These are phyloP conservation scores for Macquaria australasica DNA, from an alignment of 2,113 vertebrate genomes.

Conservation along the genomic window DNA sequence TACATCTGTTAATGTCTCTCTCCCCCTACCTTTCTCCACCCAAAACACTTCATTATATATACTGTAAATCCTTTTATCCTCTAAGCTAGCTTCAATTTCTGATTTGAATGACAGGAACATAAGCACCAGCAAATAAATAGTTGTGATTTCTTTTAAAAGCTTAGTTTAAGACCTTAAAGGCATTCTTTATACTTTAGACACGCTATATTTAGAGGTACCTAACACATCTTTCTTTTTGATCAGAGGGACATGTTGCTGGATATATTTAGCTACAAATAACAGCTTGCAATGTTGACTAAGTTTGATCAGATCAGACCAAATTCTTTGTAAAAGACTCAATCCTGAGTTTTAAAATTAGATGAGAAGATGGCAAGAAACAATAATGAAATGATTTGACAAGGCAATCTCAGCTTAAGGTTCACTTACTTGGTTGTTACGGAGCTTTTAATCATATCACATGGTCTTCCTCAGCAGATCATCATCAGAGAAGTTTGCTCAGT, in stretches of 20 bases:
- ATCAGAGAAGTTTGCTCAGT: not conserved
- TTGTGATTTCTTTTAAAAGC: slow-evolving; percentile 25
- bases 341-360: not conserved
- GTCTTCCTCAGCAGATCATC: not conserved
- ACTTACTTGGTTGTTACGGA: not conserved
- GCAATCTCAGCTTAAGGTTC: not conserved
- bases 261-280: slow-evolving; percentile 31
- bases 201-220: slow-evolving; percentile 17
- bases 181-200: slow-evolving; percentile 13
- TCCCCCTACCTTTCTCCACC: slow-evolving; percentile 20
- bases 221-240: slow-evolving; percentile 6
- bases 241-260: not conserved
- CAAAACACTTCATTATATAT: slow-evolving; percentile 39
- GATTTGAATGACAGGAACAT: slow-evolving; percentile 29
- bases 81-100: slow-evolving; percentile 9
- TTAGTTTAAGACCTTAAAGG: slow-evolving; percentile 25
- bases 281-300: not conserved
- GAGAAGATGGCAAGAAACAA: not conserved
- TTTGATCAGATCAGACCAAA: not conserved
- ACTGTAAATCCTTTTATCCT: slow-evolving; percentile 46
- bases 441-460: not conserved
- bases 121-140: slow-evolving; percentile 15
- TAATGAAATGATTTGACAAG: not conserved
- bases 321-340: not conserved
- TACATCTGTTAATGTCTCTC: slow-evolving; percentile 46